Base-by-base conservation (phyloP, 2,888 invertebrate species). In the Tortricodes alternella region DNA sequence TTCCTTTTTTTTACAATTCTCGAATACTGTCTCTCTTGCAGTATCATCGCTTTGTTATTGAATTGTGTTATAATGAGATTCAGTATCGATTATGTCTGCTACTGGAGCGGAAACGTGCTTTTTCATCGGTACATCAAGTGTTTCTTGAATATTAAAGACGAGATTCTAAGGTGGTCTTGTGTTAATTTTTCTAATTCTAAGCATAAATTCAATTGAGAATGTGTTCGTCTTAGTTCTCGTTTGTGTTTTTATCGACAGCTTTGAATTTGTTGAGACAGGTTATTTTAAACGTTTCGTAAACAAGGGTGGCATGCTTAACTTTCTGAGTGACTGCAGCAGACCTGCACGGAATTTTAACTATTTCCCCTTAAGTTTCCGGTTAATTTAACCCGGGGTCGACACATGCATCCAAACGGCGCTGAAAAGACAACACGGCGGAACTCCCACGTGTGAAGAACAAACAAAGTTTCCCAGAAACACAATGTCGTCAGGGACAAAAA, bases 351-450 rank as follows among this genome's bases (percentile, higher is more conserved):
- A 87, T 88, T 78, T 84, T 79, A 86, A 89, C 82, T 79, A 81
- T 83, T 80, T 82, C 83, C 85, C 80, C 80, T 77, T 72, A 71
- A 78, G 80, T 86, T 89, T 87, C 86, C 87, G 86, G 86, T 86
- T 87, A 87, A 88, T 88, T 88, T 88, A 88, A 88, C 83, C 64
- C 78, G 76, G 72, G 78, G 78, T 80, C 83, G 79, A 76, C 80
- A 82, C 80, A 84, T 87, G 86, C 82, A 79, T 78, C 77, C 73
- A 74, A 81, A 80, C 71, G 71, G 61, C 64, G 59, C 62, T 62
- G 66, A 58, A 67, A 70, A 71, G 65, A 74, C 74, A 73, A 68
- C 63, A 71, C 69, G 61, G 64, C 71, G 73, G 75, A 76, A 76
- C 82, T 86, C 86, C 84, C 85, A 86, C 85, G 81, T 84, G 83